Evolutionary conservation across 2,888 invertebrate genomes (phyloP).

Genomic region (Dyspetes luteomarginatus): DNA sequence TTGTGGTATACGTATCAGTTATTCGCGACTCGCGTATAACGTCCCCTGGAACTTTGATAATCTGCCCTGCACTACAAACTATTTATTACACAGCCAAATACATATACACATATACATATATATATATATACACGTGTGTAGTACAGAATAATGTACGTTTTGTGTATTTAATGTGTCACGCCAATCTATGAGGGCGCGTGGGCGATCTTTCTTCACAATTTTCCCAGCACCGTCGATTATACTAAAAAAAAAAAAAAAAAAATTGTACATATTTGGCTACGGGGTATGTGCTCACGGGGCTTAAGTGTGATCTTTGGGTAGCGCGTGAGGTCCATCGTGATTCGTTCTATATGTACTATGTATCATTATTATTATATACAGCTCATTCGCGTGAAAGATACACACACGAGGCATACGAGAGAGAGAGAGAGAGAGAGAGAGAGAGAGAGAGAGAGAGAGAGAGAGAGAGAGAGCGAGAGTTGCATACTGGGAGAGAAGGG

Average conservation of each 20-base stretch:
- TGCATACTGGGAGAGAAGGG: conserved; percentile 41
- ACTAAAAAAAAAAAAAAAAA: too few relatives aligned
- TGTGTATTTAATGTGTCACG: too few relatives aligned
- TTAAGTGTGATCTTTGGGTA: conserved; percentile 60
- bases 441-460: not conserved
- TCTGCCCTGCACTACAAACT: conserved; percentile 31
- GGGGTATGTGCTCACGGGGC: conserved; percentile 53
- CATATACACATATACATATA: not conserved
- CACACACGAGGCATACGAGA: conserved; percentile 38
- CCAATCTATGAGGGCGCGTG: too few relatives aligned
- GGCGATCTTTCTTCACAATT: too few relatives aligned
- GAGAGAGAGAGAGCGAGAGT: conserved; percentile 9
- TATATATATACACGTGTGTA: too few relatives aligned
- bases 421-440: not conserved
- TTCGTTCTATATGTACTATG: conserved; percentile 40
- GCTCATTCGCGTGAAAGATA: conserved; percentile 59
- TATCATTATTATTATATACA: conserved; percentile 38
- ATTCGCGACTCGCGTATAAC: conserved; percentile 31
- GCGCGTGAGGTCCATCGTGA: conserved; percentile 23
- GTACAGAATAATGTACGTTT: too few relatives aligned
- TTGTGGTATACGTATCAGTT: conserved; percentile 37
- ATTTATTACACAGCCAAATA: too few relatives aligned
- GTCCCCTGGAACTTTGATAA: conserved; percentile 12
- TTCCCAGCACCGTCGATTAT: too few relatives aligned
- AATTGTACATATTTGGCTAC: conserved; percentile 38